Percentiles rank a stretch among this genome's conserved stretches.
Evolutionary conservation across 2,888 invertebrate genomes (phyloP).

Genomic region (Caenorhabditis afra): DNA sequence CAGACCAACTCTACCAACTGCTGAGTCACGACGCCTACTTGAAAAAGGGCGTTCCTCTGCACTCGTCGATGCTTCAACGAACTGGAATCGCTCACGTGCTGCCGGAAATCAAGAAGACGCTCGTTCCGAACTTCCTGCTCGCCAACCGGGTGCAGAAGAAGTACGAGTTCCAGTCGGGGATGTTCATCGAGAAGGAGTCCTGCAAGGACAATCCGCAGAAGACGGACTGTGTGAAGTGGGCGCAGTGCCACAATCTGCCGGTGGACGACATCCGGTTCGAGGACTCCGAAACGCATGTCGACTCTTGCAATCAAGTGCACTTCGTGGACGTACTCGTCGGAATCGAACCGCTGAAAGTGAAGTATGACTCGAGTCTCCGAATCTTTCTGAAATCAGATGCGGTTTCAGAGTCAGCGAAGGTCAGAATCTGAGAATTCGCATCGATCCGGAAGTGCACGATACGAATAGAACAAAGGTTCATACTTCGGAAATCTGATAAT

Average conservation of each 20-base stretch:
- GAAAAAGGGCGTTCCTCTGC: slow-evolving; percentile 19
- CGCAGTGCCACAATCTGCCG: slow-evolving; percentile 39
- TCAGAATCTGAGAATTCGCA: slow-evolving; percentile 55
- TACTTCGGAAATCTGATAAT: background rate
- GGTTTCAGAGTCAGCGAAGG: slow-evolving; percentile 26
- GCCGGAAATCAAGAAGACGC: background rate
- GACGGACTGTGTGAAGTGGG: slow-evolving; percentile 46
- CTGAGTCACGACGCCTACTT: slow-evolving; percentile 25
- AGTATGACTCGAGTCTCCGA: slow-evolving; percentile 5
- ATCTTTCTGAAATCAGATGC: no score
- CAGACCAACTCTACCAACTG: slow-evolving; percentile 3
- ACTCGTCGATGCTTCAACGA: slow-evolving; percentile 19
- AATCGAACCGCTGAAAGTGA: slow-evolving; percentile 29
- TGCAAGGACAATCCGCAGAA: slow-evolving; percentile 56
- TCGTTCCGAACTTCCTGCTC: slow-evolving; percentile 2
- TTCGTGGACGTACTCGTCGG: slow-evolving; percentile 53
- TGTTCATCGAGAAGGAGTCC: slow-evolving; percentile 33
- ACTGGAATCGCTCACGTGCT: background rate
- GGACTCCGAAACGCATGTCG: background rate
- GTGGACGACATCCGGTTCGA: slow-evolving; percentile 8
- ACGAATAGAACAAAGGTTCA: slow-evolving; percentile 31
- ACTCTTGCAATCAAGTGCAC: slow-evolving; percentile 42
- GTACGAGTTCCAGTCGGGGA: slow-evolving; percentile 30
- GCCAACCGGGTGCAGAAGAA: slow-evolving; percentile 2
- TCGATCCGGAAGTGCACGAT: slow-evolving; percentile 51